Percentiles rank a stretch among this genome's conserved stretches.
Conservation (phyloP, 2,113 vertebrate species). For the Zosterops lateralis region DNA sequence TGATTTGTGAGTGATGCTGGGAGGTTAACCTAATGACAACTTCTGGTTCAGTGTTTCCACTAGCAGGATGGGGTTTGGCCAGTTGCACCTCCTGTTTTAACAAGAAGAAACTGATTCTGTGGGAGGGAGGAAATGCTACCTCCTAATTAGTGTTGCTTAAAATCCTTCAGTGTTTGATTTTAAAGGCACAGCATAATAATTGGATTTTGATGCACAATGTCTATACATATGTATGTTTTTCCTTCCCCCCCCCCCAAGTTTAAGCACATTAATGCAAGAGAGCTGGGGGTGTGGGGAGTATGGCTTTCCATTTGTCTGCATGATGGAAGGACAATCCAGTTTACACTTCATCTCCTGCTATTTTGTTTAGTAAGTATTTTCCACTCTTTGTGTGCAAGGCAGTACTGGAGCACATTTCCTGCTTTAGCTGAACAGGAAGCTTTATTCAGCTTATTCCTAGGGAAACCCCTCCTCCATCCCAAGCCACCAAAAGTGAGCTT, state of each 20-base stretch:
- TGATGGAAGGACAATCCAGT: conserved; percentile 41
- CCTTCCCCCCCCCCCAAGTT: not conserved
- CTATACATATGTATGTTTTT: not conserved
- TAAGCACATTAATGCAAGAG: not conserved
- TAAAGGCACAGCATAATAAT: conserved; percentile 18
- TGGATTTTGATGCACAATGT: not conserved
- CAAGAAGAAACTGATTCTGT: conserved; percentile 15
- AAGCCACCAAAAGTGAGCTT: conserved; percentile 8
- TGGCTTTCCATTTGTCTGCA: conserved; percentile 14
- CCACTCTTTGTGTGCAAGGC: conserved; percentile 48
- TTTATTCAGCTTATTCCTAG: conserved; percentile 62
- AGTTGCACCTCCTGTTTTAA: conserved; percentile 18
- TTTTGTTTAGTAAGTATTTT: conserved; percentile 65
- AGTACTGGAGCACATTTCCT: conserved; percentile 53
- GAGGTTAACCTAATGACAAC: conserved; percentile 11
- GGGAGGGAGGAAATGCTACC: conserved; percentile 29
- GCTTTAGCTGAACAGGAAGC: conserved; percentile 30
- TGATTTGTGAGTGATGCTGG: not conserved
- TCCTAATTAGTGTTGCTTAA: conserved; percentile 25
- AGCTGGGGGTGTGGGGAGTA: not conserved
- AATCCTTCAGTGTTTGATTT: conserved; percentile 7
- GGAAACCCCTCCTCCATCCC: conserved; percentile 52
- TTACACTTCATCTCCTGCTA: conserved; percentile 56
- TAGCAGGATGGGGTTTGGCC: conserved; percentile 32
- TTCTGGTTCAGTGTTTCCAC: conserved; percentile 18